Percentiles rank a stretch among this genome's conserved stretches.
Evolutionary conservation across 1,140 invertebrate genomes (phyloP).

Genomic region (Aphaenogaster floridana): DNA sequence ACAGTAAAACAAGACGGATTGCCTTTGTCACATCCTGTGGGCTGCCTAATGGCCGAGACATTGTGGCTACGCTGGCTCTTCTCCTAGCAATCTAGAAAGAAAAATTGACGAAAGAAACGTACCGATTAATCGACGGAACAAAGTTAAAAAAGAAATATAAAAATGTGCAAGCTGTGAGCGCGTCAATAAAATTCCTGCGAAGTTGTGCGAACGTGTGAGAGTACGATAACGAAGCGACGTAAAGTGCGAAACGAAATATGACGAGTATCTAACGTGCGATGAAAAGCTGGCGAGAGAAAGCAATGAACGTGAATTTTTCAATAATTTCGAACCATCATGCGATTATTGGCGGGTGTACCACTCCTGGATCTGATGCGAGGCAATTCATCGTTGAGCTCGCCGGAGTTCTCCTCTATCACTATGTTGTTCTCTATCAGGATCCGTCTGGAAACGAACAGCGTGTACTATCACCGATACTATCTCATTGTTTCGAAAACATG

Average conservation of each 20-base stretch:
- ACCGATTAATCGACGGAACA: background rate
- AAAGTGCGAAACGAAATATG: background rate
- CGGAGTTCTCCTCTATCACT: constrained; percentile 81
- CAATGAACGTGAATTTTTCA: constrained; percentile 61
- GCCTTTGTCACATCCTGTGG: constrained; percentile 83
- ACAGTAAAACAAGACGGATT: constrained; percentile 72
- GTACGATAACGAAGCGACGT: background rate
- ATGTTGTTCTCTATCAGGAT: constrained; percentile 84
- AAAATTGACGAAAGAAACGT: constrained; percentile 34
- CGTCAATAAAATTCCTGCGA: background rate
- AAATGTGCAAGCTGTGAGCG: background rate
- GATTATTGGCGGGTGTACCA: constrained; percentile 81
- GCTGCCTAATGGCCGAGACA: constrained; percentile 82
- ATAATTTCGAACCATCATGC: constrained; percentile 84
- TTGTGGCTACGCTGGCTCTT: constrained; percentile 85
- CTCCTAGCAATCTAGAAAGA: constrained; percentile 85
- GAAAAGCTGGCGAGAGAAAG: constrained; percentile 36
- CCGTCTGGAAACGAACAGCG: constrained; percentile 79
- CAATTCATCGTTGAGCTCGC: constrained; percentile 83
- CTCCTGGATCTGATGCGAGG: constrained; percentile 82
- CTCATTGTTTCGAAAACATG: background rate
- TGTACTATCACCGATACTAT: constrained; percentile 17
- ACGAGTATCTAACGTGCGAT: background rate
- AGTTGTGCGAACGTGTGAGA: background rate
- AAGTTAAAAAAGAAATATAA: background rate